These are phyloP conservation scores for Mormyrus iriodes DNA, from an alignment of 2,113 vertebrate species.

Conservation along the genomic window DNA sequence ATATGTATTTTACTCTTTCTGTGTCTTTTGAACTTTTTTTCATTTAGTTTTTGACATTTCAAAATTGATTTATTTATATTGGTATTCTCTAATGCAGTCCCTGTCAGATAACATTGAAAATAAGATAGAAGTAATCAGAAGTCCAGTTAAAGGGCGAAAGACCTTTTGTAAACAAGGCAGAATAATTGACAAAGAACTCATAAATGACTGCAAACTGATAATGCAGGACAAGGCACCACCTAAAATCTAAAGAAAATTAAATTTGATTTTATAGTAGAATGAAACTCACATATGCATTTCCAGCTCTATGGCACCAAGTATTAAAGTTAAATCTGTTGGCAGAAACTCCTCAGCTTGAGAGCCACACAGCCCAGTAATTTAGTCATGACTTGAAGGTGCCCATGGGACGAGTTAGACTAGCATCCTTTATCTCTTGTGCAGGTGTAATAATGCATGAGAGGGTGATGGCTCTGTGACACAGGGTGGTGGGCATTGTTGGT, in stretches of 20 bases:
- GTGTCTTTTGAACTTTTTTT: neutral
- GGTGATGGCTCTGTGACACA: neutral
- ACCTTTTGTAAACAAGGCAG: neutral
- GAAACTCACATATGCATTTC: neutral
- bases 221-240: neutral
- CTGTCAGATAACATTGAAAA: neutral
- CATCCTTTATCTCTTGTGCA: neutral
- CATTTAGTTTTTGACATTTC: neutral
- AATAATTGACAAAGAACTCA: neutral
- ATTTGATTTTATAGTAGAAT: neutral
- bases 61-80: neutral
- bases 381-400: neutral
- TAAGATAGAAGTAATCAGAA: neutral
- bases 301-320: neutral
- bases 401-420: neutral
- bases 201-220: neutral
- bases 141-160: neutral
- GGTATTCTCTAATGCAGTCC: neutral
- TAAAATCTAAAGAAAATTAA: neutral
- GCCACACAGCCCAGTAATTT: neutral
- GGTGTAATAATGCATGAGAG: conserved; percentile 7
- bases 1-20: neutral
- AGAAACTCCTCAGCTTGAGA: neutral
- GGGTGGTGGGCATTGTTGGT: neutral
- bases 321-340: neutral